Base-by-base conservation (phyloP, 2,888 invertebrate genomes). In the Dryomyza anilis region DNA sequence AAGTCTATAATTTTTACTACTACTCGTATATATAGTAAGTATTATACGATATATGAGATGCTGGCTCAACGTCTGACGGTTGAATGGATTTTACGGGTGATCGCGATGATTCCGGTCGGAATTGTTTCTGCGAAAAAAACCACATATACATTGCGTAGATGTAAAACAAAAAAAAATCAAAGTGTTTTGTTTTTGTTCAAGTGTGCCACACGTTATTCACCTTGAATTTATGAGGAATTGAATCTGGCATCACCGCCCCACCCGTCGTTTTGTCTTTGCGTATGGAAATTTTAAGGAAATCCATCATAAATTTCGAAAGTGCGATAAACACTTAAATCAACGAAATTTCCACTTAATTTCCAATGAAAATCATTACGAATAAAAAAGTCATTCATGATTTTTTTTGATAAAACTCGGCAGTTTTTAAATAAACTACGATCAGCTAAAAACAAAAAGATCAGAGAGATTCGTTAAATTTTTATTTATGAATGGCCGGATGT, bases 311-410 rank as follows among this genome's bases (percentile, higher is more conserved):
- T 75, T 76, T 74, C 73, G 71, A 76, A 72, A 73, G 72, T 39
- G 50, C 27, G 46, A 50, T n/a, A 73, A 74, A 74, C 75, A 76
- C 71, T 76, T 62, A 75, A 55, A 63, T 68, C 66, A 63, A 67
- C 65, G 63, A 69, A 63, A 67, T 62, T 76, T 77, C 76, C 74
- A 74, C 73, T 74, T 75, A 76, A 77, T 73, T 66, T 74, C 66
- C 3, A 30, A n/a, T n/a, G n/a, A 62, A 23, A 62, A 43, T 21
- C 46, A 39, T 33, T 50, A n/a, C n/a, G n/a, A n/a, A n/a, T n/a
- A n/a, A n/a, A 58, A 52, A 46, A 66, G 25, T 50, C 66, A 68
- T 68, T 66, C 61, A 68, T 68, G 53, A 50, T 25, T 25, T 14
- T 8, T 43, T n/a, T n/a, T n/a, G n/a, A n/a, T n/a, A n/a, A n/a